A percentile compares a stretch with the other conserved stretches of the same genome.
Conservation (phyloP, 2,797 vertebrate species). For the Taeniopygia guttata region DNA sequence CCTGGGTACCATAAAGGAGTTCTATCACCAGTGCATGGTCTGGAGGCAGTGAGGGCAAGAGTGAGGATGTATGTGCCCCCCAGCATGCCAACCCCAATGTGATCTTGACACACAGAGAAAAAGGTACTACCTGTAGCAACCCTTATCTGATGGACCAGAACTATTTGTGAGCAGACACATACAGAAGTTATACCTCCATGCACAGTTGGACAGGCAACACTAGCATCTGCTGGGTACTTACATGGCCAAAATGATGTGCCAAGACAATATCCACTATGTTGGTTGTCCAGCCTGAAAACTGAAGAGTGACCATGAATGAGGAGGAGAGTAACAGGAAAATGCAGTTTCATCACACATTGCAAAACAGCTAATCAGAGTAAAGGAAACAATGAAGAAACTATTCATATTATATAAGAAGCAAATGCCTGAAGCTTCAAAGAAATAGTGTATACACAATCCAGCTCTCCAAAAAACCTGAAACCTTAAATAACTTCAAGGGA, state of each 20-base stretch:
- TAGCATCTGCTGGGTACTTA: conserved; percentile 72
- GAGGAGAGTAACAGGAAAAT: background rate
- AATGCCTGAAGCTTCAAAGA: background rate
- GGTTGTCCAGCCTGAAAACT: conserved; percentile 93
- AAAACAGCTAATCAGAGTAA: background rate
- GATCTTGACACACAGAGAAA: background rate
- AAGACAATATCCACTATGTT: conserved; percentile 91
- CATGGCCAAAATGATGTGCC: conserved; percentile 91
- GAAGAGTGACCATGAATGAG: conserved; percentile 38
- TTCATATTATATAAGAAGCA: background rate
- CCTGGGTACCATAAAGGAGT: background rate
- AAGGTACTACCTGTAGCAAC: background rate
- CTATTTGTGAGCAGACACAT: background rate
- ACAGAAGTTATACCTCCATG: background rate
- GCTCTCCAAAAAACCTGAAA: background rate
- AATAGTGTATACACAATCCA: background rate
- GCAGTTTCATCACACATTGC: background rate
- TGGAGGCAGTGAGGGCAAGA: background rate
- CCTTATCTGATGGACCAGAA: background rate
- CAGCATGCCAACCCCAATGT: background rate
- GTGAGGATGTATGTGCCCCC: background rate
- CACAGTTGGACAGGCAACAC: background rate
- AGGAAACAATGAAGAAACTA: background rate
- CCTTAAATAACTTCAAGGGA: background rate
- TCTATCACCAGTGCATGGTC: background rate